Evolutionary conservation across 2,113 vertebrate species (phyloP).

Genomic region (Martes martes): DNA sequence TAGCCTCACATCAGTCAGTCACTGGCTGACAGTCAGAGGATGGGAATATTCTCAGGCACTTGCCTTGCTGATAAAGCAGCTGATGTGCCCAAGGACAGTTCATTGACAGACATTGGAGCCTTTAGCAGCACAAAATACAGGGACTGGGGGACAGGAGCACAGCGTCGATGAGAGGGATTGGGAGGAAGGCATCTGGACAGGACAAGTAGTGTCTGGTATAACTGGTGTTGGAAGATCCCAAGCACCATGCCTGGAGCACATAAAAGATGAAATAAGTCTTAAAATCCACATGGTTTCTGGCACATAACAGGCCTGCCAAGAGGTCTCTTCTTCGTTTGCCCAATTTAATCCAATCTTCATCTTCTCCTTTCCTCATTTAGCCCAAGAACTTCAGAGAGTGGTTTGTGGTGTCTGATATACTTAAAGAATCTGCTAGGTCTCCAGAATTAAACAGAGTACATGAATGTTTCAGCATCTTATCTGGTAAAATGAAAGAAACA

Average conservation of each 20-base stretch:
- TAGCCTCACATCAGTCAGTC: not conserved
- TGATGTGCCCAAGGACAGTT: not conserved
- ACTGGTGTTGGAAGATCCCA: not conserved
- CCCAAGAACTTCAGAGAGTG: not conserved
- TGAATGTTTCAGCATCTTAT: not conserved
- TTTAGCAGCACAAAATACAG: not conserved
- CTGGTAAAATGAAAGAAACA: not conserved
- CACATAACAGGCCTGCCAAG: not conserved
- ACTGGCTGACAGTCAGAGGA: not conserved
- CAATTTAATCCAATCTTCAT: not conserved
- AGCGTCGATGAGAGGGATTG: not conserved
- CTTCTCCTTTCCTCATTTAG: not conserved
- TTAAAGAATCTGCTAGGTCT: not conserved
- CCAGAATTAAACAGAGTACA: not conserved
- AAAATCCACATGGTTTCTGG: not conserved
- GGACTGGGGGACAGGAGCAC: not conserved
- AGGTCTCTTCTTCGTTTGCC: not conserved
- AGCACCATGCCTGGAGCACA: not conserved
- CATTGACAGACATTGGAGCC: not conserved
- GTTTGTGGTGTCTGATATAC: not conserved
- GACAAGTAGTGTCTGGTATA: not conserved
- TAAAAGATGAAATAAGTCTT: not conserved
- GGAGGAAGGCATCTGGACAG: not conserved
- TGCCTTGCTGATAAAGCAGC: not conserved
- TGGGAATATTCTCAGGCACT: not conserved